phyloP scores from a whole-genome alignment of 2,797 vertebrate species.

The Danio kyathit region DNA sequence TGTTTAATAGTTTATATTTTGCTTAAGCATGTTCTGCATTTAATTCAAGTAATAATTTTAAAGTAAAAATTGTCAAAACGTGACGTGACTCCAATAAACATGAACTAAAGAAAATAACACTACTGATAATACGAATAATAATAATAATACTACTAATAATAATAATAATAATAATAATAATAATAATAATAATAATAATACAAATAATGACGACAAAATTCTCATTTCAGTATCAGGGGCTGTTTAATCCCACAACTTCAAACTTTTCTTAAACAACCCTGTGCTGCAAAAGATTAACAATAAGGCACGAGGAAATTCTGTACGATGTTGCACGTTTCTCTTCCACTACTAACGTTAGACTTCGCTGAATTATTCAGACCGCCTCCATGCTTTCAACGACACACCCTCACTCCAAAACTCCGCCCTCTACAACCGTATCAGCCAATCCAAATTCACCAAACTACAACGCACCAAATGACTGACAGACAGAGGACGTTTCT shows the following conservation, averaged over 20 bases:
- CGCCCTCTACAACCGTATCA: neutral
- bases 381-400: neutral
- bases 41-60: neutral
- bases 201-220: too few species aligned
- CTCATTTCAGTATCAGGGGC: neutral
- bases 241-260: neutral
- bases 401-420: neutral
- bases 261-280: neutral
- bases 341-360: neutral
- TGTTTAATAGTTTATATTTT: neutral
- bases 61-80: neutral
- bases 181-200: too few species aligned
- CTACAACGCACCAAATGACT: neutral
- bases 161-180: too few species aligned
- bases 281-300: neutral
- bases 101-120: neutral
- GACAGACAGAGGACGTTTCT: neutral
- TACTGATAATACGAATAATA: too few species aligned
- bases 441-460: constrained; percentile 1
- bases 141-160: too few species aligned
- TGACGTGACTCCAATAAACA: neutral
- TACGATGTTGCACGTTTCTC: neutral
- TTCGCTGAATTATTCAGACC: neutral
- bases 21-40: neutral
- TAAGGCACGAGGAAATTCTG: neutral